Conservation (phyloP, 2,113 vertebrate species). For the Menura novaehollandiae region DNA sequence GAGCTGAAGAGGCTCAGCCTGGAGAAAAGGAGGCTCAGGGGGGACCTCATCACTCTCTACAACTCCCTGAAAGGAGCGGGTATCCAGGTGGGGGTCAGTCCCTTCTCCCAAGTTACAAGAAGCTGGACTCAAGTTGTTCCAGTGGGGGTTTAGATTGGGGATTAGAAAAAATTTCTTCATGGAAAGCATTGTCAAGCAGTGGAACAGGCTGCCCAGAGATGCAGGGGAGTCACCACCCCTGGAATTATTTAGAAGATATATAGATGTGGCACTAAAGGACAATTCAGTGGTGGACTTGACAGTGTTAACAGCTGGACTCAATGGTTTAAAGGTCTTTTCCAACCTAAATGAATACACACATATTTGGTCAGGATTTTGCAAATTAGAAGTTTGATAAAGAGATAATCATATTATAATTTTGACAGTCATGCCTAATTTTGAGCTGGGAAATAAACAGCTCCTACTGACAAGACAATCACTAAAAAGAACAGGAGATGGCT, state of each 20-base stretch:
- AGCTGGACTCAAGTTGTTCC: background rate
- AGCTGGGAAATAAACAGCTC: background rate
- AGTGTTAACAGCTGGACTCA: background rate
- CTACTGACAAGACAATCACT: background rate
- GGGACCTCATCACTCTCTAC: too few species aligned
- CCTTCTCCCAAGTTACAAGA: background rate
- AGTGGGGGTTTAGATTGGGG: rapidly evolving
- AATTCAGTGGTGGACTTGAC: background rate
- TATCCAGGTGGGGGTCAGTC: background rate
- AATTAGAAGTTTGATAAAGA: background rate
- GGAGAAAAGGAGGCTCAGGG: background rate
- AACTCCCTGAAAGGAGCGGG: background rate
- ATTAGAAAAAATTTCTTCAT: background rate
- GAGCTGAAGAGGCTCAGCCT: rapidly evolving
- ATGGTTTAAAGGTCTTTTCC: background rate
- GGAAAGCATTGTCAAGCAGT: background rate
- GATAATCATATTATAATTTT: background rate
- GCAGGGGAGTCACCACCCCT: background rate
- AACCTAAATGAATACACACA: background rate
- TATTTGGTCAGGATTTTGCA: background rate
- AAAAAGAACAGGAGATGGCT: background rate
- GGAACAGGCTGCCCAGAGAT: background rate
- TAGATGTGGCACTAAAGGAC: background rate
- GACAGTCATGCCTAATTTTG: background rate
- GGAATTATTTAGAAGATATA: background rate